A percentile compares a stretch with the other conserved stretches of the same genome.
Conservation (phyloP, 2,888 invertebrate species). For the Nectonema munidae region DNA sequence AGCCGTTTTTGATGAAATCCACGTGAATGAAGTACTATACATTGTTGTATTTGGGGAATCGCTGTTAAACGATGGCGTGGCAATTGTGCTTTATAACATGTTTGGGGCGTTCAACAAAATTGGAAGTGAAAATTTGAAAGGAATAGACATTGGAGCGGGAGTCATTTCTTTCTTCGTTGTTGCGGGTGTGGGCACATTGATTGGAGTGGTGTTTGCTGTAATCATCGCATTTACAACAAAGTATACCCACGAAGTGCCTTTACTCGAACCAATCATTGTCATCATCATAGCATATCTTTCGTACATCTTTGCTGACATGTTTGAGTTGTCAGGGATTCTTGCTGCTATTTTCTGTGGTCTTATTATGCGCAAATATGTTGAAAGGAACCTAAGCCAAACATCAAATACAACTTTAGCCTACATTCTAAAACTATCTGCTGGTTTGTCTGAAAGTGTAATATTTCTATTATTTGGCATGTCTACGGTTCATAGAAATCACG, state of each 20-base stretch:
- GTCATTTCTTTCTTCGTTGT: slow-evolving; percentile 20
- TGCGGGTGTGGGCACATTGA: slow-evolving; percentile 19
- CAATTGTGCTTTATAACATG: slow-evolving; percentile 32
- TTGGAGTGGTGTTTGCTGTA: slow-evolving; percentile 20
- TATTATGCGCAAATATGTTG: slow-evolving; percentile 93
- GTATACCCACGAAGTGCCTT: slow-evolving; percentile 44
- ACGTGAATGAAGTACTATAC: slow-evolving; percentile 78
- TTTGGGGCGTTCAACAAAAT: slow-evolving; percentile 20
- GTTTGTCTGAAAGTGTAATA: slow-evolving; percentile 83
- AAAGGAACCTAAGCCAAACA: slow-evolving; percentile 78
- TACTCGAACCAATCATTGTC: slow-evolving; percentile 87
- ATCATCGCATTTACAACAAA: slow-evolving; percentile 19
- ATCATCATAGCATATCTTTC: slow-evolving; percentile 90
- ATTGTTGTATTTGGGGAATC: slow-evolving; percentile 96
- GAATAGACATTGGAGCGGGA: slow-evolving; percentile 16
- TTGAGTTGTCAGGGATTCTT: slow-evolving; percentile 83
- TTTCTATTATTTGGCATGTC: slow-evolving; percentile 96
- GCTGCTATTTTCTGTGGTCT: slow-evolving; percentile 98
- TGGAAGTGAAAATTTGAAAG: slow-evolving; percentile 19
- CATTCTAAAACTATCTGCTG: slow-evolving; percentile 89
- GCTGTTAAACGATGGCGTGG: slow-evolving; percentile 79
- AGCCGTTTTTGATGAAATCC: slow-evolving; percentile 85
- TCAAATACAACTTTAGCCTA: slow-evolving; percentile 91
- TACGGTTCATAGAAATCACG: slow-evolving; percentile 57
- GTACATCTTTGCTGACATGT: slow-evolving; percentile 82